Base-by-base conservation (phyloP, 1,140 invertebrate species). In the Platyscapa corneri region DNA sequence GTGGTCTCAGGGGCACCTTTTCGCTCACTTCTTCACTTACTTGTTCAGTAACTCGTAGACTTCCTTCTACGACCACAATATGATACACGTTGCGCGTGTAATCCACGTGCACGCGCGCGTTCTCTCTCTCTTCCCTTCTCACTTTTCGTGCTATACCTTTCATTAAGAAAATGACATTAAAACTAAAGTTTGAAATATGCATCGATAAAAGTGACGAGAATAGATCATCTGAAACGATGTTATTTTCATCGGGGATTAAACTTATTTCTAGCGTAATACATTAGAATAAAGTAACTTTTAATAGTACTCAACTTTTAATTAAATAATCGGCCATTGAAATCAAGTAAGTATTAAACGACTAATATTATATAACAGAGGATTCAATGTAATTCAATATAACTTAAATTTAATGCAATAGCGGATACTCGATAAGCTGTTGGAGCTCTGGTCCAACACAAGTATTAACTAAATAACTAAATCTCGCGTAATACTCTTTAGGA, bases 11-110 rank as follows among this genome's bases (percentile, higher is more conserved):
- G 88, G 88, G 83, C 87, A 87, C 87, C 87, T 85, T 85, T 83
- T 87, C 81, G 18, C 86, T 86, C 82, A 87, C 86, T 90, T 88
- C 88, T 88, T 88, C 87, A 88, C 87, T 90, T 88, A 88, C 65
- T 56, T 77, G 65, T 76, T 84, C 65, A 60, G 60, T 76, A 70
- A 79, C 76, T 60, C 77, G 64, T 49, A 76, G 56, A 65, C 82
- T 83, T 83, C 76, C 53, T 83, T 78, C 42, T 3, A 70, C 56
- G 42, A 0, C 42, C 27, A 27, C 75, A 37, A 14, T 65, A 16
- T 12, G 16, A 72, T 16, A 64, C 34, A 72, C 64, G n/a, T 12
- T 27, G 72, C 27, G n/a, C 7, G 12, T 14, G 12, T 32, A 10
- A 53, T 2, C 49, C 49, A 53, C 49, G 18, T 18, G 18, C 49